These are phyloP conservation scores for Acromyrmex echinatior DNA, from an alignment of 1,140 invertebrate genomes.

Conservation along the genomic window DNA sequence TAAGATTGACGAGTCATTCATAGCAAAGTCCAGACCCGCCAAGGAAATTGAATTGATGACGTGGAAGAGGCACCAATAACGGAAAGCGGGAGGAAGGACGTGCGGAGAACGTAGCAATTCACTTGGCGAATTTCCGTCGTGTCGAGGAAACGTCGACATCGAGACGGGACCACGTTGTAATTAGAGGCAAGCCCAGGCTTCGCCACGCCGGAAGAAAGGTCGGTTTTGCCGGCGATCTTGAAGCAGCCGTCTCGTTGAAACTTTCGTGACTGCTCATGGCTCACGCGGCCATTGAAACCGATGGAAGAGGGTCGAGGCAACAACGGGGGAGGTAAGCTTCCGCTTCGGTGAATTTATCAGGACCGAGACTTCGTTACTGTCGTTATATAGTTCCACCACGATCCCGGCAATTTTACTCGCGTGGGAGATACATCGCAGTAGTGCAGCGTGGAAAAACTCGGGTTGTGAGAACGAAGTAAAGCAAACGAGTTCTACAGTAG, in stretches of 20 bases:
- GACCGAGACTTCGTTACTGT: slow-evolving; percentile 68
- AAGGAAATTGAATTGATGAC: neutral
- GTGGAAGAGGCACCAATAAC: slow-evolving; percentile 4
- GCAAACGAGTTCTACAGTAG: neutral
- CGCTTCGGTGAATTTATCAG: slow-evolving; percentile 72
- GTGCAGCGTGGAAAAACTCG: slow-evolving; percentile 29
- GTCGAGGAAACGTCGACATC: slow-evolving; percentile 71
- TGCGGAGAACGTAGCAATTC: slow-evolving; percentile 47
- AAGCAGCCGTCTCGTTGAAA: slow-evolving; percentile 62
- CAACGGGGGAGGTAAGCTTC: slow-evolving; percentile 43
- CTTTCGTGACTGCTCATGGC: slow-evolving; percentile 60
- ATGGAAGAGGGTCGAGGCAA: neutral
- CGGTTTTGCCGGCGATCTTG: slow-evolving; percentile 69
- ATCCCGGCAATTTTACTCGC: slow-evolving; percentile 44
- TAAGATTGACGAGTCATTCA: neutral
- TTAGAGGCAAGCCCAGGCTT: slow-evolving; percentile 70
- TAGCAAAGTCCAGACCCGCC: neutral
- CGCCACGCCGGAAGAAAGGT: slow-evolving; percentile 70
- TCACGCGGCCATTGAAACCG: slow-evolving; percentile 40
- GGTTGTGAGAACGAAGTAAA: slow-evolving; percentile 20
- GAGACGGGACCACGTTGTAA: slow-evolving; percentile 67
- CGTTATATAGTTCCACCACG: slow-evolving; percentile 57
- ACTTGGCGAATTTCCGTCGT: slow-evolving; percentile 65
- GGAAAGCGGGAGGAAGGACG: no score
- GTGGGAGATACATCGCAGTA: slow-evolving; percentile 46